Base-by-base conservation (phyloP, 2,888 invertebrate species). In the Cantharis nigra region DNA sequence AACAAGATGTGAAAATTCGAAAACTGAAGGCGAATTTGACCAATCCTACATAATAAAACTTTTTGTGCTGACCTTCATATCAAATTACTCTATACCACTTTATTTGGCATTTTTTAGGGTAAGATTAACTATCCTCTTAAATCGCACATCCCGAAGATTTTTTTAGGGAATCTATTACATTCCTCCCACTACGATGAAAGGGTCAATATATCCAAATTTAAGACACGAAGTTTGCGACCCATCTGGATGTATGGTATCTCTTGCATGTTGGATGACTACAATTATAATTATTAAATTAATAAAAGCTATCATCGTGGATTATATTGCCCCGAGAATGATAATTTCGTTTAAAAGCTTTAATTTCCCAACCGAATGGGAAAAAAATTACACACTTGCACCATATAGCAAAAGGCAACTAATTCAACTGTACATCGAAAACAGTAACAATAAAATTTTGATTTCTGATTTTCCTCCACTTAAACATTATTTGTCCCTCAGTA, bases 401-500 rank as follows among this genome's bases (percentile, higher is more conserved):
- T 64, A 20, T 9, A 7, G 2, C 10, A 64, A 64, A 64, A 20
- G 3, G 3, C 11, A 64, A 20, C 14, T 64, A 18, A 18, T 64
- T 11, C 18, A 20, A 11, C 13, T 18, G 11, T 18, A 64, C 64
- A 26, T 26, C 23, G 23, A 69, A 14, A 23, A 11, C 9, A 10
- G 23, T 69, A 69, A 69, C 28, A 14, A n/a, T 28, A 14, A 69
- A 69, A 14, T 69, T 64, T 64, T n/a, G 10, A 9, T 49, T n/a
- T 5, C 11, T 4, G 20, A 2, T 49, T 2, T n/a, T 49, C n/a
- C 49, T n/a, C 7, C n/a, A n/a, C 9, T 49, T 49, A 49, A 7
- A n/a, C 2, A n/a, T 49, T 3, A 20, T 20, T 11, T 20, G 10
- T 4, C 69, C 83, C 81, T 9, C 89, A 97, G 98, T 97, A 74